Evolutionary conservation across 2,888 invertebrate species (phyloP), one percentile per base, ranked within the genome.

Genomic region (Dioctria linearis): DNA sequence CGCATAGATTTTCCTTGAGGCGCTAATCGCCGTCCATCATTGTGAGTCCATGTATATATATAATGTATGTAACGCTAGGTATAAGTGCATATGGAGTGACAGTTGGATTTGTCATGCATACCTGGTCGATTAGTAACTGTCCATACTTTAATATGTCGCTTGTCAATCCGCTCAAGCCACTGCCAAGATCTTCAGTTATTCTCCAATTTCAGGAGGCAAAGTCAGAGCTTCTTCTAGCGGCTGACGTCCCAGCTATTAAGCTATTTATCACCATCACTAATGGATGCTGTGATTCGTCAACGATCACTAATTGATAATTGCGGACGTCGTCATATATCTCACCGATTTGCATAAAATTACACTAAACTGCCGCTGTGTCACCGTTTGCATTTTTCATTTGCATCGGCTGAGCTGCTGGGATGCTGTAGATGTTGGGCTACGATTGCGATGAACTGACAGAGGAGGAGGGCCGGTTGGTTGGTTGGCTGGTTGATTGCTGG

Each of bases 281-380:
- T 78, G 66, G 78, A 51, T n/a, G 54, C 66, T 39, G 66, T 40
- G 65, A 78, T 66, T 78, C 78, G 66, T 78, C 78, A 78, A 66
- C 65, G 54, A 13, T 49, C 42, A 51, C 51, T 78, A 78, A 78
- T 78, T 78, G 78, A 66, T 78, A 78, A 78, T 78, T 66, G 63
- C 66, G 13, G 13, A 39, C 42, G 65, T 66, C 78, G 54, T 78
- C 78, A 78, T 78, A 78, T 78, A 78, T 78, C 66, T 78, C 78
- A 78, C 78, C 78, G 66, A 78, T 78, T 78, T 78, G 54, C 78
- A 78, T 78, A 78, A 66, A 65, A 78, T 78, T 78, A 66, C 66
- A 66, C 39, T 66, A n/a, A 46, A 61, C 76, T 63, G 76, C 76
- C 76, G 61, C 42, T 46, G 46, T 59, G 43, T 61, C 63, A 49